Evolutionary conservation across 2,797 vertebrate genomes (phyloP), one percentile per base, ranked within the genome.

Genomic region (Setipinna tenuifilis): DNA sequence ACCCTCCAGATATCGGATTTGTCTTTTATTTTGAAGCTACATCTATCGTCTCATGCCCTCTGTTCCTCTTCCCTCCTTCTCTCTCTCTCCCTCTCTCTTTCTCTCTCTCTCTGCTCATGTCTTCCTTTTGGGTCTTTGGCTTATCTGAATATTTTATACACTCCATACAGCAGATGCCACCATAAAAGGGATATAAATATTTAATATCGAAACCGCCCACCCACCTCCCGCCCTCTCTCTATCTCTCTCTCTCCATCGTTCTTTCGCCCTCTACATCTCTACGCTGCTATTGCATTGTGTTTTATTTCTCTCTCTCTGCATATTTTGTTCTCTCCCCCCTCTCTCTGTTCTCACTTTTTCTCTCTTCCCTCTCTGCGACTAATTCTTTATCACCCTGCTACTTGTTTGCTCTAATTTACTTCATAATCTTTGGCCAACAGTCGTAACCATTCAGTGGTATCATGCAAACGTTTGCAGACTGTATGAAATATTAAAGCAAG

Each of bases 141-240:
- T 78, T 78, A 78, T 78, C 71, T 78, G 71, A 78, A 95, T 95
- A 94, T 95, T 95, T 95, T 90, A 96, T 95, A 88, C 92, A 87
- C 86, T 85, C 86, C 89, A 88, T 91, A 68, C 88, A 91, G 92
- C 93, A 94, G 94, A 94, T 95, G 95, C 93, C 91, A 92, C 90
- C 90, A 91, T 93, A 93, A 93, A 93, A 90, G 6, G 84, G 84
- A 35, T 90, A 95, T 95, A 87, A 94, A 95, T 95, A 93, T 94
- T 95, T 95, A 83, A 95, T 95, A 87, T 35, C 0, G 83, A 91
- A 83, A 92, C 89, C 90, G 87, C 91, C 90, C 82, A 54, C 83
- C 62, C 83, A 28, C 71, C 83, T 84, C 68, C 58, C 41, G 65
- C 58, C 58, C 78, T 48, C 41, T 65, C 71, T 57, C 14, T 61